A percentile compares a stretch with the other conserved stretches of the same genome.
Evolutionary conservation across 2,797 vertebrate species (phyloP).

Genomic region (Poeciliopsis paucimaculata): DNA sequence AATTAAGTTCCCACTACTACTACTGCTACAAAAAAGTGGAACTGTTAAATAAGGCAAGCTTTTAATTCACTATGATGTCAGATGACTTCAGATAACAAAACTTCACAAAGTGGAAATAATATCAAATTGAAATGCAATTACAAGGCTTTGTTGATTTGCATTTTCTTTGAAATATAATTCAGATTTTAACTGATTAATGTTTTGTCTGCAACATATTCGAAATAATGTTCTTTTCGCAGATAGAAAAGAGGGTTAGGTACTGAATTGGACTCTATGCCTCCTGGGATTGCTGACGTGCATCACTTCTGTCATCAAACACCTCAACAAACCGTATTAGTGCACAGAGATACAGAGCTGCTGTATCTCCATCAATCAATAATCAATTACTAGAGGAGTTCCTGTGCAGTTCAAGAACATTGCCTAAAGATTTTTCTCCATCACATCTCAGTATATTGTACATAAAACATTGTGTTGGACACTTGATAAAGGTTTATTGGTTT

Average conservation of each 20-base stretch:
- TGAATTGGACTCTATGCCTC: background rate
- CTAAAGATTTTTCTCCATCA: slow-evolving; percentile 30
- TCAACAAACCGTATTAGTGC: slow-evolving; percentile 26
- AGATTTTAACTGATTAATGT: background rate
- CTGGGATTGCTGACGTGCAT: background rate
- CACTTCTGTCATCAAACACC: slow-evolving; percentile 12
- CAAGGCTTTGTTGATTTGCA: background rate
- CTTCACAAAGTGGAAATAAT: background rate
- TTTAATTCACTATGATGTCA: background rate
- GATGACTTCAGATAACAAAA: background rate
- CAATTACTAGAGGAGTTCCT: slow-evolving; percentile 34
- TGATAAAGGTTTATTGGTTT: slow-evolving; percentile 18
- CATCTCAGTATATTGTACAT: slow-evolving; percentile 11
- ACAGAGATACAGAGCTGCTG: slow-evolving; percentile 9
- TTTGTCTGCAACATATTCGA: background rate
- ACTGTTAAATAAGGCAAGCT: background rate
- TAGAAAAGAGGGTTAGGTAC: background rate
- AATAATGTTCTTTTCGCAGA: background rate
- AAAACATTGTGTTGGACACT: slow-evolving; percentile 27
- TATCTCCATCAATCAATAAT: slow-evolving; percentile 50
- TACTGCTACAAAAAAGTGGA: background rate
- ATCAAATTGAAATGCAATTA: background rate
- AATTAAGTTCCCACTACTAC: slow-evolving; percentile 23
- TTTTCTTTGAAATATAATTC: background rate
- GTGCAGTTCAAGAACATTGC: slow-evolving; percentile 16